Evolutionary conservation across 2,113 vertebrate genomes (phyloP), one percentile per base, ranked within the genome.

Genomic region (Lethenteron camtschaticum): DNA sequence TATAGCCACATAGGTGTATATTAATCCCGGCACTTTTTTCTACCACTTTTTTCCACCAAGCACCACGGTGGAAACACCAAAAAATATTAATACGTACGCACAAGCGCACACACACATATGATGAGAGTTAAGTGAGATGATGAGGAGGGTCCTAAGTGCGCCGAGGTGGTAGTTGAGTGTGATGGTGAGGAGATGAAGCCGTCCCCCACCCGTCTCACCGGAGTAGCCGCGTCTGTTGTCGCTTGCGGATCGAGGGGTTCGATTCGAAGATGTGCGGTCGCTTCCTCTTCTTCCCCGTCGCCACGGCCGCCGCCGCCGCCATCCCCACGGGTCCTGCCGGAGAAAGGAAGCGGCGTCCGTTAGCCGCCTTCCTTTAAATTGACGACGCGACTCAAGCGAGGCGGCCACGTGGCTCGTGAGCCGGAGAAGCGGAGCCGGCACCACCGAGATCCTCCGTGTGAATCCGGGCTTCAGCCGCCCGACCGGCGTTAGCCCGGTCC

Each of bases 241-340:
- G 83, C 77, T 99, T 99, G 58, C 94, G 83, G 74, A 99, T 95
- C 2, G 94, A 96, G 0, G 94, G 94, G 78, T 99, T 99, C 70
- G 94, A 99, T 70, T 99, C 92, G 71, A 99, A 99, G 9, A 95
- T 85, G 12, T 99, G 94, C 3, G 94, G 94, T 3, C 92, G 80
- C 77, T 99, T 96, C 70, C 92, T 76, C 75, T 99, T 99, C 69
- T 96, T 99, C 2, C 94, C 94, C 1, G 92, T 99, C 3, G 94
- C 94, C 73, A 99, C 94, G 0, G 94, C 94, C 57, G 92, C 94
- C 0, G 92, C 94, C 2, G 94, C 92, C 2, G 94, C 94, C 94
- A 96, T 95, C 73, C 90, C 94, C 71, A 96, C 94, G 2, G 92
- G 94, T 56, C 94, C 91, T 96, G 78, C 11, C 69, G 71, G 68